Percentiles rank a stretch among this genome's conserved stretches.
phyloP scores from a whole-genome alignment of 2,888 invertebrate genomes.

The Brachyptera putata region DNA sequence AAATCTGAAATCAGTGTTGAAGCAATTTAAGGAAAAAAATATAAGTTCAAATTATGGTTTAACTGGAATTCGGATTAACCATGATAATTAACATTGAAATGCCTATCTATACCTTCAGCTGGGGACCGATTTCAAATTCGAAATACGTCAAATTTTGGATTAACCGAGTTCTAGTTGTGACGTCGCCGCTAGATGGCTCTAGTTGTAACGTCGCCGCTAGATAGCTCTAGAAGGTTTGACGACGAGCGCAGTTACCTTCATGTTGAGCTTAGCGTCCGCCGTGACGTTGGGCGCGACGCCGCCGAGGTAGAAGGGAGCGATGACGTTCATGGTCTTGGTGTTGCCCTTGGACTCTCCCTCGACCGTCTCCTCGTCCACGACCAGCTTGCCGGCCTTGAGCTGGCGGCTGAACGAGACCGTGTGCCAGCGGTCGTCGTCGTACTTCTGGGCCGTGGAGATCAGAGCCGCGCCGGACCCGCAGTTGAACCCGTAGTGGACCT shows the following conservation, averaged over 20 bases:
- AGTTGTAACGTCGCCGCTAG: no score
- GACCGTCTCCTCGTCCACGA: conserved; percentile 57
- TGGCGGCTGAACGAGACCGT: conserved; percentile 62
- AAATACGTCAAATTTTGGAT: no score
- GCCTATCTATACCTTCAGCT: no score
- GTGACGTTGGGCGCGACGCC: conserved; percentile 59
- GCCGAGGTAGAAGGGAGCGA: conserved; percentile 74
- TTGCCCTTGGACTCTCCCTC: conserved; percentile 51
- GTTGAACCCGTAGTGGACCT: conserved; percentile 67
- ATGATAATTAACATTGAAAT: no score
- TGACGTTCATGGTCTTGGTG: conserved; percentile 54
- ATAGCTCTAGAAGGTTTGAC: no score
- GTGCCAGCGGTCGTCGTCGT: conserved; percentile 80
- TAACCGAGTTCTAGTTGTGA: no score
- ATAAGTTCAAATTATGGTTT: no score
- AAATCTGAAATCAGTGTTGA: no score
- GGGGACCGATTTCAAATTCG: no score
- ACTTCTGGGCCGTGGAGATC: conserved; percentile 53
- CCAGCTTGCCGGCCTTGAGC: conserved; percentile 59
- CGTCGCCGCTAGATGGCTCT: no score
- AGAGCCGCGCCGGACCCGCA: conserved; percentile 61
- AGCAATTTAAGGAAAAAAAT: no score
- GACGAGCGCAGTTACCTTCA: conserved; percentile 43
- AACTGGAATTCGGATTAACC: no score
- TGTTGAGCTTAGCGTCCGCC: conserved; percentile 44